Conservation (phyloP, 2,888 invertebrate genomes). For the Dolichopus griseipennis region DNA sequence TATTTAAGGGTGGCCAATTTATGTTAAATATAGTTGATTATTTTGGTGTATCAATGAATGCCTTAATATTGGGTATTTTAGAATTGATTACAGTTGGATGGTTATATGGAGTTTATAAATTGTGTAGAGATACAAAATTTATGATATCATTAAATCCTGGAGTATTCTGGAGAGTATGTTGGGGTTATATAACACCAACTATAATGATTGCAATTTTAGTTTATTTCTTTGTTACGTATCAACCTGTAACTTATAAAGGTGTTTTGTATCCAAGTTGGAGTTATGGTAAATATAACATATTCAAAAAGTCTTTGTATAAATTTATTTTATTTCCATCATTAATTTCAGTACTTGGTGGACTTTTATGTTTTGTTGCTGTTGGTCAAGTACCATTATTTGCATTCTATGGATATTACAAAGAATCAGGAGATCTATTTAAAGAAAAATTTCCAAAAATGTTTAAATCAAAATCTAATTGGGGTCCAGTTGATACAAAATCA, state of each 20-base stretch:
- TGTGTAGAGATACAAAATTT: slow-evolving; percentile 67
- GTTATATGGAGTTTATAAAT: slow-evolving; percentile 61
- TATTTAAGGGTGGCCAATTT: slow-evolving; percentile 65
- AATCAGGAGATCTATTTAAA: slow-evolving; percentile 31
- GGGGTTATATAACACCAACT: slow-evolving; percentile 64
- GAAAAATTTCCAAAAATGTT: slow-evolving; percentile 43
- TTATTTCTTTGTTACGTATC: slow-evolving; percentile 56
- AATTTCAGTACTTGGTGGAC: slow-evolving; percentile 43
- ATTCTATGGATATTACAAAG: slow-evolving; percentile 33
- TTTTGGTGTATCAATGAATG: slow-evolving; percentile 67
- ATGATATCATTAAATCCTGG: slow-evolving; percentile 64
- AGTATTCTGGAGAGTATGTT: slow-evolving; percentile 71
- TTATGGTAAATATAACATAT: slow-evolving; percentile 45
- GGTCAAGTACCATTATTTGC: slow-evolving; percentile 46
- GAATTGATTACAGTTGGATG: slow-evolving; percentile 63
- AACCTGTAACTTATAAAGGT: slow-evolving; percentile 53
- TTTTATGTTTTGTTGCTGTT: slow-evolving; percentile 45
- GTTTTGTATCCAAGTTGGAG: slow-evolving; percentile 53
- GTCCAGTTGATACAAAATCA: slow-evolving; percentile 46
- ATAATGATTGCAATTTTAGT: slow-evolving; percentile 61
- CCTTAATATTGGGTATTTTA: slow-evolving; percentile 54
- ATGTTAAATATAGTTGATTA: slow-evolving; percentile 63
- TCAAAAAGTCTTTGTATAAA: background rate
- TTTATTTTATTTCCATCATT: background rate
- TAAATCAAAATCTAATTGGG: slow-evolving; percentile 49